A percentile compares a stretch with the other conserved stretches of the same genome.
phyloP scores from a whole-genome alignment of 2,888 invertebrate species.

The Himalopsyche japonica region DNA sequence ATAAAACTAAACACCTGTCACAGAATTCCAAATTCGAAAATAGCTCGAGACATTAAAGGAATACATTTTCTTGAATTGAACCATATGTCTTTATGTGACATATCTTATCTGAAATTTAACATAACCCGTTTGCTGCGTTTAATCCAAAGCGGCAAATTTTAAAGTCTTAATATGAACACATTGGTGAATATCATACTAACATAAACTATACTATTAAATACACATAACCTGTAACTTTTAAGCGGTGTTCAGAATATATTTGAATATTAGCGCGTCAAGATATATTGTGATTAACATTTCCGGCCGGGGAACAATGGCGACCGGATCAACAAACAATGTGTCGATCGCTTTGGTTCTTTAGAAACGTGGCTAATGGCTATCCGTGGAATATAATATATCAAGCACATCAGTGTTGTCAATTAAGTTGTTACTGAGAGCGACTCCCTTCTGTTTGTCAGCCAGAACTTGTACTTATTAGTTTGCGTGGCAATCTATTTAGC shows the following conservation, averaged over 20 bases:
- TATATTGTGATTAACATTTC: conserved; percentile 1
- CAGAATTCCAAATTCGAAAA: no score
- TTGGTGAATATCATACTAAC: background rate
- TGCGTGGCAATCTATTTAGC: background rate
- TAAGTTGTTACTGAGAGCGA: background rate
- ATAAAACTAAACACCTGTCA: no score
- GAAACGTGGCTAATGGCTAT: background rate
- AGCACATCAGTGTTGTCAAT: background rate
- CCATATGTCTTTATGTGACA: no score
- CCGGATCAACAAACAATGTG: background rate
- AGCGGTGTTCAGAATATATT: background rate
- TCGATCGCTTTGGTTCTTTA: background rate
- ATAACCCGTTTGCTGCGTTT: no score
- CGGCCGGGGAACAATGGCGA: background rate
- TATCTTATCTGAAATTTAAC: no score
- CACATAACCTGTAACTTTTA: background rate
- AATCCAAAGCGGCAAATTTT: background rate
- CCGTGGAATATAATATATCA: background rate
- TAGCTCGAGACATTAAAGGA: no score
- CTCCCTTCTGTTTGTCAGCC: background rate
- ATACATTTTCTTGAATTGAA: no score
- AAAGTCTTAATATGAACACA: background rate
- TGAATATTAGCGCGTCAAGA: background rate
- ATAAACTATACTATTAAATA: background rate
- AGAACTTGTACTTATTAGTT: background rate